phyloP scores from a whole-genome alignment of 2,888 invertebrate species.

The Fragum sueziense region DNA sequence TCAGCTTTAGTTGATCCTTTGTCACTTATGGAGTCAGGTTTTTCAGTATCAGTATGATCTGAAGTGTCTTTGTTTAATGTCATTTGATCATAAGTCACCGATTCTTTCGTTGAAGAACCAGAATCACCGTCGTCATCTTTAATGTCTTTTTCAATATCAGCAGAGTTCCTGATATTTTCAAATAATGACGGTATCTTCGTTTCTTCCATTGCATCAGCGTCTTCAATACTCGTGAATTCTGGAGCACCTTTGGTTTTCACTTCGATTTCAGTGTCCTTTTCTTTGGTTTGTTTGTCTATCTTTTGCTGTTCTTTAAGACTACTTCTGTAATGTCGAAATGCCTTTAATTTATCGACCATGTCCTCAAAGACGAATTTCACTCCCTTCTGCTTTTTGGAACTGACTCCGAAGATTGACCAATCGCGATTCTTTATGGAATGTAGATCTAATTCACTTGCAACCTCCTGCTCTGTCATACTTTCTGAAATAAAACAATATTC shows the following conservation, averaged over 20 bases:
- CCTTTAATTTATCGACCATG: conserved; percentile 50
- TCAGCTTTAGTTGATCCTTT: neutral
- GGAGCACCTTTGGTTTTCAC: neutral
- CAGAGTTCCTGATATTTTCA: conserved; percentile 30
- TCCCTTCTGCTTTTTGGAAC: conserved; percentile 30
- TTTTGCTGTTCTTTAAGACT: conserved; percentile 21
- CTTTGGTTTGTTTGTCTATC: neutral
- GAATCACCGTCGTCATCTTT: neutral
- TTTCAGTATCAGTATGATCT: neutral
- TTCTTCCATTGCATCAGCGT: conserved; percentile 13
- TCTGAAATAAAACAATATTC: conserved; percentile 38
- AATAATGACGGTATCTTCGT: conserved; percentile 43
- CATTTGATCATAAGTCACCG: conserved; percentile 7
- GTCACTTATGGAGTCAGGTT: neutral
- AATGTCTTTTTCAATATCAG: neutral
- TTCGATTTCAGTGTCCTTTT: conserved; percentile 10
- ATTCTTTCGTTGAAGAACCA: neutral
- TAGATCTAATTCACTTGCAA: conserved; percentile 40
- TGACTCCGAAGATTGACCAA: conserved; percentile 42
- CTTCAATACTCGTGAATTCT: conserved; percentile 32
- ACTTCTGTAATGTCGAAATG: conserved; percentile 45
- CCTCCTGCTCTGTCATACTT: conserved; percentile 34
- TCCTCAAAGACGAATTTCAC: conserved; percentile 43
- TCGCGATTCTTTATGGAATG: conserved; percentile 37
- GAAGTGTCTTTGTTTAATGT: neutral